Base-by-base conservation (phyloP, 2,888 invertebrate genomes). In the Boloria selene region DNA sequence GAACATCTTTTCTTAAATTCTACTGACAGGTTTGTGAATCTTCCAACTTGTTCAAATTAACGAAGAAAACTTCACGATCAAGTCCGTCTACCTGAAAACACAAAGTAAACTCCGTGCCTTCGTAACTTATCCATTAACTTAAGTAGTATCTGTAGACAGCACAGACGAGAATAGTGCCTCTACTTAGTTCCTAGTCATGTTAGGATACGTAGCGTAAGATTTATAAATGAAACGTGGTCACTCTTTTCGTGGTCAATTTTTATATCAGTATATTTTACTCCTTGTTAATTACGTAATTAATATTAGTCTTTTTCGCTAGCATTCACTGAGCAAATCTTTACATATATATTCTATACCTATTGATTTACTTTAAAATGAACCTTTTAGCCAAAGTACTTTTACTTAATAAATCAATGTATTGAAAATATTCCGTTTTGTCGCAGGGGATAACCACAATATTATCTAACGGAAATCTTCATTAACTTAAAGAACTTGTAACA, bases 71-170 rank as follows among this genome's bases (percentile, higher is more conserved):
- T 92, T 92, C 83, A 79, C 86, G 88, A 90, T 90, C 88, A 87
- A 90, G 89, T 88, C 87, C 83, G 85, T 90, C 87, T 91, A 92
- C 91, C 91, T 91, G 90, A 86, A 87, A 88, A 90, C 88, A 91
- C 89, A 90, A 91, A 91, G 90, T 90, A 90, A 92, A 91, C 90
- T 90, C 82, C 79, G 83, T 85, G 87, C 88, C 86, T 89, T 87
- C 86, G 84, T 86, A 92, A 92, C 91, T 92, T 92, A 88, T 88
- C 92, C 91, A 92, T 91, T 92, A 92, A 90, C 84, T 90, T 89
- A 87, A 92, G 91, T 92, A 90, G 89, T 88, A 90, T 90, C 90
- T 88, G 90, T 90, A 90, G 91, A 90, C 87, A 87, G 87, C 87
- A 84, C 77, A 70, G 79, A 78, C 82, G 85, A 85, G 85, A 84